Base-by-base conservation (phyloP, 2,797 vertebrate species). In the Helostoma temminkii region DNA sequence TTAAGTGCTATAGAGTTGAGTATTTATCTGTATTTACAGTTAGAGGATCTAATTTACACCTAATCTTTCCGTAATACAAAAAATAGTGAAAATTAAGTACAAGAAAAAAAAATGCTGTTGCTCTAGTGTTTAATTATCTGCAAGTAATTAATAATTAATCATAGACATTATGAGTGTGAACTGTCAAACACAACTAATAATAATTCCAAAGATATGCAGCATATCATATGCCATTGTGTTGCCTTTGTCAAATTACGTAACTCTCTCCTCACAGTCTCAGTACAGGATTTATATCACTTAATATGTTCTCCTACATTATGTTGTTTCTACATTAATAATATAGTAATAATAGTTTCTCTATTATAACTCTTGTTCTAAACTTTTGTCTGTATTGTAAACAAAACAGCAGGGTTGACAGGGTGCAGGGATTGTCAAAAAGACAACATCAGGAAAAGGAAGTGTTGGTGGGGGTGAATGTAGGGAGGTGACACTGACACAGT, bases 401-500 rank as follows among this genome's bases (percentile, higher is more conserved):
- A 48, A 37, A 76, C 41, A 68, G 55, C 65, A 71, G 66, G 63
- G 56, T 45, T 57, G 59, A 30, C 15, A 42, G 49, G 53, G 69
- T 67, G 61, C 22, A 59, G 57, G 64, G 49, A 37, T 53, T 62
- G 32, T 68, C 6, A 56, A 39, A 58, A 67, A 54, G 26, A 53
- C 56, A 18, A 25, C 11, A 18, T 32, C 6, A 55, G 71, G 54
- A 19, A 54, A 41, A 57, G 46, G 42, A 50, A 36, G 59, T 16
- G 58, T 66, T 58, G 43, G 37, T 81, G 28, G 86, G 82, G 78
- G 9, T 43, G 48, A 73, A 58, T 61, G 76, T 55, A 42, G 32
- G 34, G 25, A n/a, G 42, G 18, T 37, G 26, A 65, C 43, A 63
- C 9, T 55, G 14, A 50, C 16, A 32, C 21, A 65, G 26, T n/a